These are phyloP conservation scores for Erebia ligea DNA, from an alignment of 2,888 invertebrate species.

Conservation along the genomic window DNA sequence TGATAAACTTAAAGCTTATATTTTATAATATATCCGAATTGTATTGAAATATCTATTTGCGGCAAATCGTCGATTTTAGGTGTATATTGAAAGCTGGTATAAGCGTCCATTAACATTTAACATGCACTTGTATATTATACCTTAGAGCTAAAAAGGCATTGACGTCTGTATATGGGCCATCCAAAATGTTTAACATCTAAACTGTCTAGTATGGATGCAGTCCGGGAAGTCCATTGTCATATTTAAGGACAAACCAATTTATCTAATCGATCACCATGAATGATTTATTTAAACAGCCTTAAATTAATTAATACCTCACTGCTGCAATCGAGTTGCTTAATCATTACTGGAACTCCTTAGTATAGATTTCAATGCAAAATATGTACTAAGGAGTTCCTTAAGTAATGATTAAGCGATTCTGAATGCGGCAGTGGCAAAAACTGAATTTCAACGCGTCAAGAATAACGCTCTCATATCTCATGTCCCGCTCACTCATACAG, in stretches of 20 bases:
- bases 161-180: constrained; percentile 67
- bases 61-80: no score
- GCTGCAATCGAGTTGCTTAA: no score
- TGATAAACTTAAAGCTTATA: no score
- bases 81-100: neutral
- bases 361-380: no score
- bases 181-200: constrained; percentile 57
- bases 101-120: constrained; percentile 46
- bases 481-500: neutral
- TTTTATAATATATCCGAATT: no score
- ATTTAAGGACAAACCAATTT: constrained; percentile 24
- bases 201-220: constrained; percentile 49
- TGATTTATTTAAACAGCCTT: neutral
- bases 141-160: constrained; percentile 77
- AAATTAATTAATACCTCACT: no score
- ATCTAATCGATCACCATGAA: constrained; percentile 22
- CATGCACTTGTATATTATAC: constrained; percentile 45
- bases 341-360: no score
- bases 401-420: no score
- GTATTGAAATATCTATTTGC: no score
- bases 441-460: neutral
- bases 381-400: no score
- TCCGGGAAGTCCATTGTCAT: constrained; percentile 17
- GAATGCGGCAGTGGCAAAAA: no score
- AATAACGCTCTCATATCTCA: neutral